These are phyloP conservation scores for Tretioscincus oriximinensis DNA, from an alignment of 2,113 vertebrate species.

Conservation along the genomic window DNA sequence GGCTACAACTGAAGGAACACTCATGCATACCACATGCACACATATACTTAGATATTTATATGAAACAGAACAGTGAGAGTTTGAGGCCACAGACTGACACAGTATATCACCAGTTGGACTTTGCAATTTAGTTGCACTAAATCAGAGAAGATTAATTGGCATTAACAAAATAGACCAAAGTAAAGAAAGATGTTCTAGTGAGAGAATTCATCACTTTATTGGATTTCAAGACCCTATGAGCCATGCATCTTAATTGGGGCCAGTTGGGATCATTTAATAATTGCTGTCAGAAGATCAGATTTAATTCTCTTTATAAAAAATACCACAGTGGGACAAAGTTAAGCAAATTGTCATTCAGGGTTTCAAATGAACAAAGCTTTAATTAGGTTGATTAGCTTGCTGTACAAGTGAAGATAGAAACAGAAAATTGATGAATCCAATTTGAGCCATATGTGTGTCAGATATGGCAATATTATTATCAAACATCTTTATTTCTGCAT, in stretches of 20 bases:
- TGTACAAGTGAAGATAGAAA: slow-evolving; percentile 81
- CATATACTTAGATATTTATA: no score
- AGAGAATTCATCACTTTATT: slow-evolving; percentile 70
- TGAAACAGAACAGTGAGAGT: neutral
- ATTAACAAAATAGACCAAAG: slow-evolving; percentile 71
- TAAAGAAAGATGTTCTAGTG: slow-evolving; percentile 67
- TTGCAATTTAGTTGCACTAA: slow-evolving; percentile 53
- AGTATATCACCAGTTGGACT: slow-evolving; percentile 40
- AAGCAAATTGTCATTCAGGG: slow-evolving; percentile 99
- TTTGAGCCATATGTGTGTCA: slow-evolving; percentile 67
- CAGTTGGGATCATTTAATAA: slow-evolving; percentile 99
- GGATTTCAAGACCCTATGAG: slow-evolving; percentile 83
- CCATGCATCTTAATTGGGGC: slow-evolving; percentile 94
- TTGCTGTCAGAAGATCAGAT: slow-evolving; percentile 99
- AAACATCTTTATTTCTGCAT: slow-evolving; percentile 63
- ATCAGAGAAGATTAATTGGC: slow-evolving; percentile 64
- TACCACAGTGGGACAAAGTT: slow-evolving; percentile 95
- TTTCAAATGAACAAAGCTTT: slow-evolving; percentile 98
- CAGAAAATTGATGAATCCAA: slow-evolving; percentile 79
- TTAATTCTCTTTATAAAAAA: slow-evolving; percentile 97
- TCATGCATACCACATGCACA: no score
- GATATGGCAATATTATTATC: slow-evolving; percentile 55
- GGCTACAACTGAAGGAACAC: no score
- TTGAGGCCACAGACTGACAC: slow-evolving; percentile 17
- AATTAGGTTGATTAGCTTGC: slow-evolving; percentile 99